Percentiles rank a stretch among this genome's conserved stretches.
Conservation (phyloP, 2,888 invertebrate genomes). For the Drosophila formosana region DNA sequence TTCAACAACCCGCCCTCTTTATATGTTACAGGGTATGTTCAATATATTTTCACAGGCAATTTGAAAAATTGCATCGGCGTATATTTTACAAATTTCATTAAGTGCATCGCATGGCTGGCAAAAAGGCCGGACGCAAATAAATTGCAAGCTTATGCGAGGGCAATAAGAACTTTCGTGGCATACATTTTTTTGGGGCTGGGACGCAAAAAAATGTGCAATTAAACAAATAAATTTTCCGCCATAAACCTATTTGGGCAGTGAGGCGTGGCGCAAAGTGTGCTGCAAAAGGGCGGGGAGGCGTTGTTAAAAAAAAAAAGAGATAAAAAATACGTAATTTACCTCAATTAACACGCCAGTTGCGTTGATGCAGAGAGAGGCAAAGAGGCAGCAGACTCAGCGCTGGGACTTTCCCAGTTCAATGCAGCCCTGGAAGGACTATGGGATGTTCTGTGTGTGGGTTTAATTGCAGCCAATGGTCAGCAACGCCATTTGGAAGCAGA, state of each 20-base stretch:
- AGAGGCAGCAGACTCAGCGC: slow-evolving; percentile 17
- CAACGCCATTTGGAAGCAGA: slow-evolving; percentile 59
- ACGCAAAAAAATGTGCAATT: slow-evolving; percentile 68
- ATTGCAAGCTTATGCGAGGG: slow-evolving; percentile 65
- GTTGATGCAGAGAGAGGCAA: neutral
- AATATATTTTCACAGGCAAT: slow-evolving; percentile 17
- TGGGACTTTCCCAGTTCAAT: neutral
- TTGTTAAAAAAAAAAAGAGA: slow-evolving; percentile 12
- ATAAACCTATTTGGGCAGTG: slow-evolving; percentile 62
- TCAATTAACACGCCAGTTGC: slow-evolving; percentile 78
- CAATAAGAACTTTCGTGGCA: slow-evolving; percentile 65
- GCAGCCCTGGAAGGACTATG: neutral
- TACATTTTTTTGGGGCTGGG: slow-evolving; percentile 30
- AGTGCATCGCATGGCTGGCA: slow-evolving; percentile 25
- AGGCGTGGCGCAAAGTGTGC: slow-evolving; percentile 4
- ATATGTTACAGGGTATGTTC: neutral
- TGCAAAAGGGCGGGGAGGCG: too few species aligned
- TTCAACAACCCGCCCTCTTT: too few species aligned
- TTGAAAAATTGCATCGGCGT: slow-evolving; percentile 30
- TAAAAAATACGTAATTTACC: slow-evolving; percentile 76
- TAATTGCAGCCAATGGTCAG: slow-evolving; percentile 79
- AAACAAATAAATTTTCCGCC: slow-evolving; percentile 77
- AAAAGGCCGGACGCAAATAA: slow-evolving; percentile 45
- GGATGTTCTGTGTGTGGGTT: slow-evolving; percentile 42
- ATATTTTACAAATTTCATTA: slow-evolving; percentile 63